phyloP scores from a whole-genome alignment of 23 tunicate genomes.

The Trididemnum clinides region DNA sequence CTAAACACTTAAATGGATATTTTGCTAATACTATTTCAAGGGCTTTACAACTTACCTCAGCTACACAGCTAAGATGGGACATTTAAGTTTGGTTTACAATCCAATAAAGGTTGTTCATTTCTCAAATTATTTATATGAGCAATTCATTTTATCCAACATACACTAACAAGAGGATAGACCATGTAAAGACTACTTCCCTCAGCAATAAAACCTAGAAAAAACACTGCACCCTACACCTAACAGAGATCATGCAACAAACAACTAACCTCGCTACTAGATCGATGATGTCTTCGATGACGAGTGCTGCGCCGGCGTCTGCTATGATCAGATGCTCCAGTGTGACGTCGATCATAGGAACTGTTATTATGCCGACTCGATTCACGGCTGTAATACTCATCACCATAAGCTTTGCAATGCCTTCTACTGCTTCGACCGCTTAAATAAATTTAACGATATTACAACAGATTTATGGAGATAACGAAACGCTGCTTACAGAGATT shows the following conservation, averaged over 20 bases:
- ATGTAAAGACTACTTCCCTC: background rate
- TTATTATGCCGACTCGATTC: slow-evolving; percentile 42
- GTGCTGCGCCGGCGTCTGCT: slow-evolving; percentile 56
- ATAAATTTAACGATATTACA: too few relatives aligned
- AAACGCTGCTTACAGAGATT: too few relatives aligned
- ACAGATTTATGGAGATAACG: too few relatives aligned
- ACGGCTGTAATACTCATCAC: slow-evolving; percentile 48
- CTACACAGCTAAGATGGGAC: background rate
- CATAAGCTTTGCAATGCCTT: slow-evolving; percentile 21
- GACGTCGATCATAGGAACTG: background rate
- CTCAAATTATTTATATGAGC: too few relatives aligned
- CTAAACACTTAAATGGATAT: background rate
- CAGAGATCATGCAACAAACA: background rate
- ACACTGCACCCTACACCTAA: background rate
- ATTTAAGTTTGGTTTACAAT: too few relatives aligned
- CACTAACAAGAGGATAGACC: background rate
- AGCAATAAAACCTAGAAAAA: slow-evolving; percentile 27
- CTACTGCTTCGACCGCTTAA: slow-evolving; percentile 36
- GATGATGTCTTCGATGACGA: slow-evolving; percentile 53
- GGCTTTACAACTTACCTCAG: background rate
- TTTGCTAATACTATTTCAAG: background rate
- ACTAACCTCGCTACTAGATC: slow-evolving; percentile 74
- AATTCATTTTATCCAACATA: background rate
- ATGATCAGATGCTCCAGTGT: slow-evolving; percentile 40
- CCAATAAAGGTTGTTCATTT: too few relatives aligned